phyloP scores from a whole-genome alignment of 37 sponge, comb jelly and placozoan genomes.

The Tethya wilhelma region DNA sequence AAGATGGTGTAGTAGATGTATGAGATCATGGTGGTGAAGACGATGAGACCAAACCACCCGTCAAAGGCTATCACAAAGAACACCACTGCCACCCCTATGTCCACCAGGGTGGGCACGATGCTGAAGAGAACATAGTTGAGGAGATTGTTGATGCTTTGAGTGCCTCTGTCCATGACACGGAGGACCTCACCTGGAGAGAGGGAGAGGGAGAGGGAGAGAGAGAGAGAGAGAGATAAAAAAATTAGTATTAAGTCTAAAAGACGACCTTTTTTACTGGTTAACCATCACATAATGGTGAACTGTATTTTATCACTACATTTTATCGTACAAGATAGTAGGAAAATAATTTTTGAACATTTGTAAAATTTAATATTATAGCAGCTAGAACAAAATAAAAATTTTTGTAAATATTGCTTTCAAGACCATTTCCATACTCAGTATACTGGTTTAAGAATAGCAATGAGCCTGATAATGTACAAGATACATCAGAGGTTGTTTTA shows the following conservation, averaged over 20 bases:
- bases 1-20: constrained; percentile 90
- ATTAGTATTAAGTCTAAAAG: too few relatives aligned
- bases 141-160: constrained; percentile 86
- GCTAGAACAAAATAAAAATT: too few relatives aligned
- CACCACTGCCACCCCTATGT: constrained; percentile 92
- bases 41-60: constrained; percentile 97
- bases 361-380: too few relatives aligned
- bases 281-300: too few relatives aligned
- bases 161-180: constrained; percentile 93
- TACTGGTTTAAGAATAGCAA: too few relatives aligned
- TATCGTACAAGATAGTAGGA: too few relatives aligned
- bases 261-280: too few relatives aligned
- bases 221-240: too few relatives aligned
- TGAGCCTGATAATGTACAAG: background rate
- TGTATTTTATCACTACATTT: too few relatives aligned
- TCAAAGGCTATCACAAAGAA: constrained; percentile 97
- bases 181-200: constrained; percentile 75
- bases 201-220: background rate
- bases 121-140: constrained; percentile 95
- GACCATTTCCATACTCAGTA: too few relatives aligned
- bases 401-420: too few relatives aligned
- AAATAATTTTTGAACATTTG: too few relatives aligned
- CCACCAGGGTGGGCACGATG: constrained; percentile 91
- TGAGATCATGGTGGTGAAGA: constrained; percentile 88
- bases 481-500: background rate